phyloP scores from a whole-genome alignment of 2,888 invertebrate species.

The Drosophila ezoana region DNA sequence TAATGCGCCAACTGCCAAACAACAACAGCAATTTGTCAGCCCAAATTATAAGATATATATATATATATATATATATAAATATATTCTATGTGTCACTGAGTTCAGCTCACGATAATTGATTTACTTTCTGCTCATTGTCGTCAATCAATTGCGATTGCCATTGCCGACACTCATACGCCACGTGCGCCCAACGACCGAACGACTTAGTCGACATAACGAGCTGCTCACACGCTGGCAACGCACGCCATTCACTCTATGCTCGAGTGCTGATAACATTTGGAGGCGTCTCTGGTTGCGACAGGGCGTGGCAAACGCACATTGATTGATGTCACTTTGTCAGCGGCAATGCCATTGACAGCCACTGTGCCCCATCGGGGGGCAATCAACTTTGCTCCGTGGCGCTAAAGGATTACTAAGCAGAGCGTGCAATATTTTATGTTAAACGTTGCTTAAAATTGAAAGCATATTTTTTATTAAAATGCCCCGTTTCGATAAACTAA shows the following conservation, averaged over 20 bases:
- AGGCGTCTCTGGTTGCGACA: slow-evolving; percentile 1
- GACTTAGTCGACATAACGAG: slow-evolving; percentile 46
- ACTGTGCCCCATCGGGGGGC: slow-evolving; percentile 30
- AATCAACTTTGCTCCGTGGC: slow-evolving; percentile 50
- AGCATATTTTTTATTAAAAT: neutral
- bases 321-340: slow-evolving; percentile 75
- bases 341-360: slow-evolving; percentile 44
- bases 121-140: slow-evolving; percentile 74
- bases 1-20: slow-evolving; percentile 67
- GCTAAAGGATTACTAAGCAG: slow-evolving; percentile 34
- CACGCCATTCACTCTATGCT: slow-evolving; percentile 45
- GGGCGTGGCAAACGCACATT: slow-evolving; percentile 58
- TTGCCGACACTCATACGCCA: slow-evolving; percentile 74
- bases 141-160: slow-evolving; percentile 74
- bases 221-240: slow-evolving; percentile 26
- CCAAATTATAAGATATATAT: slow-evolving; percentile 2
- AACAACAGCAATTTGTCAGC: slow-evolving; percentile 68
- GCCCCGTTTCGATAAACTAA: too few species aligned
- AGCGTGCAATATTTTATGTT: neutral
- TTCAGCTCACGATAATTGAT: slow-evolving; percentile 71
- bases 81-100: slow-evolving; percentile 35
- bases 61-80: neutral
- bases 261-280: slow-evolving; percentile 66
- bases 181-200: slow-evolving; percentile 50
- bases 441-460: neutral